Percentiles rank a stretch among this genome's conserved stretches.
These are phyloP conservation scores for Teinopalpus imperialis DNA, from an alignment of 2,888 invertebrate genomes.

Conservation along the genomic window DNA sequence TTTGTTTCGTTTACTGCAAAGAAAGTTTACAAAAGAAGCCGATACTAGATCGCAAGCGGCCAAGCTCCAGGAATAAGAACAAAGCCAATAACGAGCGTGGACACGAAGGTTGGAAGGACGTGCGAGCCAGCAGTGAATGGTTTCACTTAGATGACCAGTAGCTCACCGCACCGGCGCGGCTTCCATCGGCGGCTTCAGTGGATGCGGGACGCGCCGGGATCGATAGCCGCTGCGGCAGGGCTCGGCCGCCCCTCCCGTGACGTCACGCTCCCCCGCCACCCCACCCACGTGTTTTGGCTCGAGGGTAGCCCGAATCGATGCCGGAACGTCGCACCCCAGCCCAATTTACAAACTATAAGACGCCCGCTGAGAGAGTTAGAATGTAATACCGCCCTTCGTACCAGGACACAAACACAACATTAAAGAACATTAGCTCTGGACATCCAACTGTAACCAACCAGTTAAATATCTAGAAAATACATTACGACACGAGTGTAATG, in stretches of 20 bases:
- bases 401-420: too few relatives aligned
- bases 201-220: slow-evolving; percentile 39
- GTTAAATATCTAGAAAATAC: too few relatives aligned
- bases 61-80: neutral
- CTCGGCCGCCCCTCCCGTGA: slow-evolving; percentile 43
- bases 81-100: slow-evolving; percentile 18
- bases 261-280: slow-evolving; percentile 47
- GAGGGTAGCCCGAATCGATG: slow-evolving; percentile 46
- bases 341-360: slow-evolving; percentile 6
- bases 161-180: slow-evolving; percentile 30
- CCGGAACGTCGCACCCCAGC: slow-evolving; percentile 28
- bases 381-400: too few relatives aligned
- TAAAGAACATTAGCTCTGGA: too few relatives aligned
- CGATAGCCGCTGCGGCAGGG: slow-evolving; percentile 47
- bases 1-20: too few relatives aligned
- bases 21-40: too few relatives aligned
- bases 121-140: slow-evolving; percentile 23
- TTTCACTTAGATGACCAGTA: slow-evolving; percentile 29
- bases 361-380: neutral
- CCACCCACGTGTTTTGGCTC: slow-evolving; percentile 39
- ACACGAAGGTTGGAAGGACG: slow-evolving; percentile 7
- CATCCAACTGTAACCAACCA: too few relatives aligned
- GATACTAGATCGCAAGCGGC: neutral
- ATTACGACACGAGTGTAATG: too few relatives aligned
- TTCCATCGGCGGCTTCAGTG: slow-evolving; percentile 46